Evolutionary conservation across 2,888 invertebrate species (phyloP).

Genomic region (Scaptomyza cyrtandrae): DNA sequence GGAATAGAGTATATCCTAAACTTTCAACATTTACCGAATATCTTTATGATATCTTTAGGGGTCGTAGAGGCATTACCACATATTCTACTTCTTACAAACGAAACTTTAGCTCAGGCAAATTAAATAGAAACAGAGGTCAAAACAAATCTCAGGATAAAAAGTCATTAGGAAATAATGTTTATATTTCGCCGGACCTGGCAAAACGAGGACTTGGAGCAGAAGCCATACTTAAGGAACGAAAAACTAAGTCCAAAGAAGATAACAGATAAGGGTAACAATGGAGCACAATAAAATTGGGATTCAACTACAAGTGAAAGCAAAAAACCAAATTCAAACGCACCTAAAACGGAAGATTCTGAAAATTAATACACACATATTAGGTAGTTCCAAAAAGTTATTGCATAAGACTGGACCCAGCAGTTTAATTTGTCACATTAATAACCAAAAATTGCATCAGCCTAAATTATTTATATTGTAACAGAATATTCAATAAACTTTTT

Average conservation of each 20-base stretch:
- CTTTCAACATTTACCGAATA: conserved; percentile 17
- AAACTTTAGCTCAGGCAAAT: background rate
- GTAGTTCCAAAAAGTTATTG: background rate
- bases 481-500: background rate
- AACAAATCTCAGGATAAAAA: background rate
- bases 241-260: background rate
- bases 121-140: background rate
- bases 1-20: background rate
- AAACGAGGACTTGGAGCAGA: conserved; percentile 26
- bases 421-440: too few species aligned
- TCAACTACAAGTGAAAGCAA: too few species aligned
- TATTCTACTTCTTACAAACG: background rate
- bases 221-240: conserved; percentile 5
- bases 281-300: too few species aligned
- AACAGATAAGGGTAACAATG: background rate
- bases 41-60: conserved; percentile 21
- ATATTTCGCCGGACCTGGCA: conserved; percentile 39
- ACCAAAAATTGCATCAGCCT: background rate
- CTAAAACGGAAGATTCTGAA: too few species aligned
- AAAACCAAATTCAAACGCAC: too few species aligned
- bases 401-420: background rate
- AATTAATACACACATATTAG: background rate
- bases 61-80: conserved; percentile 27
- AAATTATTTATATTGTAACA: background rate
- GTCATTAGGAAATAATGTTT: background rate